Evolutionary conservation across 2,888 invertebrate species (phyloP).

Genomic region (Vandiemenella viatica): DNA sequence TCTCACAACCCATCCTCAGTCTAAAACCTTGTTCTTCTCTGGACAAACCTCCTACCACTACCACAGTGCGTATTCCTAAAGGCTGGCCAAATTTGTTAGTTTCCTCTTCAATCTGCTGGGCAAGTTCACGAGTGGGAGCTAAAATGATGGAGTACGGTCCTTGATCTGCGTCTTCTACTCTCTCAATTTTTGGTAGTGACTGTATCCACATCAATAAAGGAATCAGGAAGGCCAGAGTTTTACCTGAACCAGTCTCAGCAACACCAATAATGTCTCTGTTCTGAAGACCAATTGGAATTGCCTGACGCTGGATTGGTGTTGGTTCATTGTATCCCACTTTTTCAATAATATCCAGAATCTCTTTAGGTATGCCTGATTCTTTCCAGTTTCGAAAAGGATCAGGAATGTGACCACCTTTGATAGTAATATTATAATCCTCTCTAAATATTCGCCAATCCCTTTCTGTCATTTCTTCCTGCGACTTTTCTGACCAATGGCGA

Average conservation of each 20-base stretch:
- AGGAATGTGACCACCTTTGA: constrained; percentile 94
- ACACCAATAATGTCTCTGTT: constrained; percentile 97
- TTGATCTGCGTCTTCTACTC: constrained; percentile 78
- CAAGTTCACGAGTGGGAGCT: constrained; percentile 98
- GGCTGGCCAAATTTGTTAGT: constrained; percentile 93
- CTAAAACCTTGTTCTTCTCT: constrained; percentile 97
- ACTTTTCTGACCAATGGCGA: constrained; percentile 96
- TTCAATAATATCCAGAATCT: constrained; percentile 85
- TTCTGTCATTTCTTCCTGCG: constrained; percentile 89
- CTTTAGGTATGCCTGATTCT: constrained; percentile 78
- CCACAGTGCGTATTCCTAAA: constrained; percentile 82
- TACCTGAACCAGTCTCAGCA: constrained; percentile 97
- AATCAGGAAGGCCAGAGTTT: constrained; percentile 95
- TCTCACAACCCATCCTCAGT: constrained; percentile 92
- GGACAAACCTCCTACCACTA: constrained; percentile 94
- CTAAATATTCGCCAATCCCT: constrained; percentile 99
- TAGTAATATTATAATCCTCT: constrained; percentile 96
- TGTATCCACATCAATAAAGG: constrained; percentile 96
- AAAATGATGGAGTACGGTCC: constrained; percentile 98
- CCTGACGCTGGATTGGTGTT: constrained; percentile 97
- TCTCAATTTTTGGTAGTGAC: constrained; percentile 87
- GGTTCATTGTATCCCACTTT: constrained; percentile 95
- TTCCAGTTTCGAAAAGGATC: constrained; percentile 92
- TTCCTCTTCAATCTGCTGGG: constrained; percentile 98
- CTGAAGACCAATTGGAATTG: constrained; percentile 88